phyloP scores from a whole-genome alignment of 2,797 vertebrate species.

The Spheniscus humboldti region DNA sequence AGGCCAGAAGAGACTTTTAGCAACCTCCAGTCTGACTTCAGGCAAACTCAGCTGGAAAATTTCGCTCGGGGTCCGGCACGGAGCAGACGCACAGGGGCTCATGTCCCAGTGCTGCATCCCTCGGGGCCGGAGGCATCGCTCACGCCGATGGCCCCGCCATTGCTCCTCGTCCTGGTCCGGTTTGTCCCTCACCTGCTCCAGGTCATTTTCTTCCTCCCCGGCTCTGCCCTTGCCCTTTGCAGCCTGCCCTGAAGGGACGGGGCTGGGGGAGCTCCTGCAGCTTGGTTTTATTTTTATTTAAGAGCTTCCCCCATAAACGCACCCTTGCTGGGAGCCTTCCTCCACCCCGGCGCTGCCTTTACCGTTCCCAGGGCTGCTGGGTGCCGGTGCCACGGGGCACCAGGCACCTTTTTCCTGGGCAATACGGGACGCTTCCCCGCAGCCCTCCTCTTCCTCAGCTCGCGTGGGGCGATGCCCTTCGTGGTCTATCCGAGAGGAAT shows the following conservation, averaged over 20 bases:
- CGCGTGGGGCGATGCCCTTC: rapidly evolving
- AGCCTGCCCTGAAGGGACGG: background rate
- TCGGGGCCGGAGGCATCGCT: background rate
- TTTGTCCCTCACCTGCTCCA: background rate
- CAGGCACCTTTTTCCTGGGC: background rate
- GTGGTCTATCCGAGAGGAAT: rapidly evolving
- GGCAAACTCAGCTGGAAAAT: rapidly evolving
- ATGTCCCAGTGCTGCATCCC: rapidly evolving
- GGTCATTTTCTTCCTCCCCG: background rate
- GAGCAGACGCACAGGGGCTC: background rate
- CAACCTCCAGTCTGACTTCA: background rate
- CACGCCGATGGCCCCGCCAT: rapidly evolving
- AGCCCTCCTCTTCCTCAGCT: background rate
- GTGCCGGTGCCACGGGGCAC: background rate
- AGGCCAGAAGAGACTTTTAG: background rate
- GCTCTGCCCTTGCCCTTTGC: background rate
- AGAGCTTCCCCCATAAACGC: background rate
- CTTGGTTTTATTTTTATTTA: background rate
- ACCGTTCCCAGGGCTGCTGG: rapidly evolving
- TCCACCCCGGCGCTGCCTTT: rapidly evolving
- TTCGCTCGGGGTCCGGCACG: rapidly evolving
- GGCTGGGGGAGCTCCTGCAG: rapidly evolving
- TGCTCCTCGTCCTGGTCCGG: rapidly evolving
- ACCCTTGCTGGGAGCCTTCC: background rate
- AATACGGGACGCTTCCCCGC: rapidly evolving